Evolutionary conservation across 1,140 invertebrate genomes (phyloP).

Genomic region (Brachionus paranguensis): DNA sequence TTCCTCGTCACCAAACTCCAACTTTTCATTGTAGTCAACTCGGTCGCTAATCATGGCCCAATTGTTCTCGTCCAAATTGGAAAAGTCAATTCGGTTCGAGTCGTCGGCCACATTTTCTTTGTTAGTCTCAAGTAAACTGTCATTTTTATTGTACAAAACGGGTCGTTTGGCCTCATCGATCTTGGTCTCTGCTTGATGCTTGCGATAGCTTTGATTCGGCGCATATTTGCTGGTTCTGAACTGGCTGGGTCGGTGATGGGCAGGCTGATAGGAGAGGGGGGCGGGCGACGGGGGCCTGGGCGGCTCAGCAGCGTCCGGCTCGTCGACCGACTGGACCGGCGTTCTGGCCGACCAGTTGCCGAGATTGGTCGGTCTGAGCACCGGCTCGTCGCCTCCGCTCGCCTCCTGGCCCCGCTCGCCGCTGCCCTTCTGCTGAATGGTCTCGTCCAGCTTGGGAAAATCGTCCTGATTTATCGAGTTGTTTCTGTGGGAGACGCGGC

Average conservation of each 20-base stretch:
- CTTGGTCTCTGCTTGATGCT: background rate
- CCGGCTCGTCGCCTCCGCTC: background rate
- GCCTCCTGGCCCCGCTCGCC: background rate
- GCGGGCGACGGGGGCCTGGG: background rate
- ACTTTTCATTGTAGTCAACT: conserved; percentile 8
- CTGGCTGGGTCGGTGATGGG: background rate
- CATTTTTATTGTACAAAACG: conserved; percentile 13
- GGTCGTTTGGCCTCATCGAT: background rate
- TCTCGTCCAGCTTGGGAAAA: conserved; percentile 28
- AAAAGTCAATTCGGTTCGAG: background rate
- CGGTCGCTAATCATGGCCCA: background rate
- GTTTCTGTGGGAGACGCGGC: background rate
- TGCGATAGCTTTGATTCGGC: background rate
- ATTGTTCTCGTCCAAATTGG: background rate
- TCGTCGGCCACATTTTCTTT: background rate
- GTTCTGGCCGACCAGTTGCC: background rate
- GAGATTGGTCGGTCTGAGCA: background rate
- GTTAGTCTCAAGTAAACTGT: background rate
- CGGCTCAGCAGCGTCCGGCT: background rate
- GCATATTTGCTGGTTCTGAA: background rate
- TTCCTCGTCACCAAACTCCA: background rate
- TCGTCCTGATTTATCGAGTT: conserved; percentile 12
- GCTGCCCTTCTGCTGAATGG: background rate
- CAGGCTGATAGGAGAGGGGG: background rate
- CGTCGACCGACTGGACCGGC: background rate